A percentile compares a stretch with the other conserved stretches of the same genome.
These are phyloP conservation scores for Ectropis grisescens DNA, from an alignment of 1,140 invertebrate species.

Conservation along the genomic window DNA sequence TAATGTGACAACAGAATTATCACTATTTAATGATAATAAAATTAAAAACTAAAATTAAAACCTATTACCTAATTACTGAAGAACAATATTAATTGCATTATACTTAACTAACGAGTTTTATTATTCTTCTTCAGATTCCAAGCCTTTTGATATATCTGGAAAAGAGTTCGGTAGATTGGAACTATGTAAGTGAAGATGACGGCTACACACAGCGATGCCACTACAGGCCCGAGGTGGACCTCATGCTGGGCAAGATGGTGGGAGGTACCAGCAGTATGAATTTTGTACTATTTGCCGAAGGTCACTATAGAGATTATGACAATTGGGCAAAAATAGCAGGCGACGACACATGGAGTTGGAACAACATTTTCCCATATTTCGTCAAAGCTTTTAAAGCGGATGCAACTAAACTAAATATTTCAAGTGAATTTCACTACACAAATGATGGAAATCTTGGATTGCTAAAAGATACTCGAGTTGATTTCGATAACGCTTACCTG, in stretches of 20 bases:
- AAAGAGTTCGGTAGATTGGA: constrained; percentile 10
- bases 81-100: too few species aligned
- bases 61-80: too few species aligned
- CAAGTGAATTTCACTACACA: too few species aligned
- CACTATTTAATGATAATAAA: too few species aligned
- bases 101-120: too few species aligned
- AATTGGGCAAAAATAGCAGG: constrained; percentile 74
- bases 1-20: too few species aligned
- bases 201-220: constrained; percentile 2
- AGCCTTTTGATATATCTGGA: constrained; percentile 4
- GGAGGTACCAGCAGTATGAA: constrained; percentile 81
- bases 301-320: constrained; percentile 79
- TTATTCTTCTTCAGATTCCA: constrained; percentile 12
- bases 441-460: constrained; percentile 18
- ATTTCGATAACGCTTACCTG: constrained; percentile 13
- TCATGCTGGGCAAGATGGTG: constrained; percentile 57
- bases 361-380: constrained; percentile 34
- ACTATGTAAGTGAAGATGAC: constrained; percentile 12
- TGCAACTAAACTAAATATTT: too few species aligned
- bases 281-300: constrained; percentile 82
- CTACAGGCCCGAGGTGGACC: neutral
- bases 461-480: constrained; percentile 8
- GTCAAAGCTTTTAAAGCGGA: constrained; percentile 24
- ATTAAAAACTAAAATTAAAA: too few species aligned
- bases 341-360: constrained; percentile 73